Evolutionary conservation across 2,888 invertebrate species (phyloP), one percentile per base, ranked within the genome.

Genomic region (Rhaphigaster nebulosa): DNA sequence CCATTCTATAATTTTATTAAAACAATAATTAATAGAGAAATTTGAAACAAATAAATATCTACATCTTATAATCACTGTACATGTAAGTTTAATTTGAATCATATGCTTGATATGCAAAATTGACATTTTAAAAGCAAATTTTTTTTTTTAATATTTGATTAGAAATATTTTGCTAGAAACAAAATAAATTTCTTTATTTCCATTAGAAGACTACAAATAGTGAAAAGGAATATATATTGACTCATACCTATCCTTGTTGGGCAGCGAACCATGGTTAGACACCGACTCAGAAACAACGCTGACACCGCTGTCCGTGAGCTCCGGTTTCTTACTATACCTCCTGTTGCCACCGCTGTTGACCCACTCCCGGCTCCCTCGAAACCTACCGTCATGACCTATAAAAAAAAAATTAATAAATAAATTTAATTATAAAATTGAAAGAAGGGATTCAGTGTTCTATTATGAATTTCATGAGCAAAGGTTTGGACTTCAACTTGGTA

Each of bases 281-380:
- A 92, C 91, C 5, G 95, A 95, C 93, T 96, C 96, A 91, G 96
- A 96, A 90, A 96, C 96, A 88, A 96, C 96, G 91, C 96, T 96
- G 38, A 97, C 96, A 87, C 97, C 97, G 93, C 97, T 97, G 94
- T 97, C 97, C 12, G 96, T 96, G 93, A 96, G 94, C 93, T 96
- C 96, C 80, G 96, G 95, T 93, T 96, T 96, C 94, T 96, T 96
- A 50, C 95, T 95, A 45, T 92, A 90, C 91, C 92, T 93, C 93
- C 94, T 93, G 91, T 94, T 93, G 0, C 76, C 76, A 84, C 93
- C 93, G 52, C 90, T 91, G 6, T 90, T 90, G 54, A 89, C 70
- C 92, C 91, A 92, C 34, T 87, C 90, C 87, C 92, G 91, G 45
- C 92, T 91, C 92, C 93, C 93, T 91, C 94, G 93, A 92, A 94